A percentile compares a stretch with the other conserved stretches of the same genome.
Evolutionary conservation across 2,797 vertebrate genomes (phyloP).

Genomic region (Remorina albescens): DNA sequence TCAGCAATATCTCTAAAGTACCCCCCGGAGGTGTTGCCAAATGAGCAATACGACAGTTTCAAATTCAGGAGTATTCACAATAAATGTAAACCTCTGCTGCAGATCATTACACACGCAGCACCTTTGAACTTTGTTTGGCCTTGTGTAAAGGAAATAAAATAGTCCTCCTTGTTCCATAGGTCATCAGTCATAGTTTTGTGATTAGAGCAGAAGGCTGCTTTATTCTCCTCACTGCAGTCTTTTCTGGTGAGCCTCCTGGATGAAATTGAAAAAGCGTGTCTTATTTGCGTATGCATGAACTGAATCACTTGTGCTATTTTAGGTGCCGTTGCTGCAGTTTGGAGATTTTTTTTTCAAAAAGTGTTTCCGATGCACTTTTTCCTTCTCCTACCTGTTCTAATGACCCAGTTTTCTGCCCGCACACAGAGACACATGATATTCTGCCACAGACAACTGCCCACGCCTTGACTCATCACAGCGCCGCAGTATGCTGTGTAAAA

Average conservation of each 20-base stretch:
- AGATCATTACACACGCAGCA: not conserved
- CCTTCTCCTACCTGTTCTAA: slow-evolving; percentile 38
- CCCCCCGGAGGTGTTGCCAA: too few species aligned
- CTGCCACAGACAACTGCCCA: slow-evolving; percentile 38
- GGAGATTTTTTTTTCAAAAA: not conserved
- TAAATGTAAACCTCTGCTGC: not conserved
- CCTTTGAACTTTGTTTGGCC: not conserved
- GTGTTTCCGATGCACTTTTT: slow-evolving; percentile 11
- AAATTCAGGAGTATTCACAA: not conserved
- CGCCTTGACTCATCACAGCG: slow-evolving; percentile 35
- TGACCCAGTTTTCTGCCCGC: slow-evolving; percentile 52
- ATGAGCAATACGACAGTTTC: not conserved
- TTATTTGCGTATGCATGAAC: slow-evolving; percentile 54
- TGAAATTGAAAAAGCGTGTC: slow-evolving; percentile 44
- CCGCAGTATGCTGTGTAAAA: slow-evolving; percentile 34
- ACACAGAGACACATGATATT: slow-evolving; percentile 14
- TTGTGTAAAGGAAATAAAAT: too few species aligned
- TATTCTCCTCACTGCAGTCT: not conserved
- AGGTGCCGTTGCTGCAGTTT: slow-evolving; percentile 30
- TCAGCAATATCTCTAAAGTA: too few species aligned
- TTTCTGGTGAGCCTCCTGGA: not conserved
- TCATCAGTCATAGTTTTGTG: not conserved
- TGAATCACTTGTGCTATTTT: slow-evolving; percentile 44
- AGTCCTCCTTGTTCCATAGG: too few species aligned
- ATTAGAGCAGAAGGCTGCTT: not conserved